Base-by-base conservation (phyloP, 2,113 vertebrate species). In the Cariama cristata region DNA sequence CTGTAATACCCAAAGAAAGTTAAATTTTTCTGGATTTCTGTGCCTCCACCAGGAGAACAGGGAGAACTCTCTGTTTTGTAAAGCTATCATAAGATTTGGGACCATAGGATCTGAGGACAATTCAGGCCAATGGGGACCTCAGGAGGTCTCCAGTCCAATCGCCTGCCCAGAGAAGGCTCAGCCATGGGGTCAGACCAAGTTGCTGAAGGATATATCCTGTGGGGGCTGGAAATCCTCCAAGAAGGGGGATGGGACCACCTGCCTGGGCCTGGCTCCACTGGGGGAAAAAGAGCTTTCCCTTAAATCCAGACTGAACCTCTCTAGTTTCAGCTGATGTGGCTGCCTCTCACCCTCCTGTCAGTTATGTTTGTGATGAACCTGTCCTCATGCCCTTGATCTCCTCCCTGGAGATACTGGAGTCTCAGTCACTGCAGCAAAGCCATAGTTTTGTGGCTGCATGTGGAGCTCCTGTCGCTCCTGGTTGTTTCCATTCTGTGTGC, bases 271-370 rank as follows among this genome's bases (percentile, higher is more conserved):
- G 11, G 8, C 5, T 5, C 9, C 32, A 21, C 17, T 47, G 30
- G 11, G 2, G 18, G 16, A 14, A 49, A 42, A 79, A 27, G 10
- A 38, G 1, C 18, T 67, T 77, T 79, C n/a, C 14, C 18, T 63
- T 27, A 52, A 56, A 56, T 56, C 21, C 17, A 45, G 8, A 9
- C 27, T 56, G 53, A 58, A 28, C 9, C 20, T 56, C 40, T 50
- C 16, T 14, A 10, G 4, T 73, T 83, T 62, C 67, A 52, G 42
- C 7, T 45, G n/a, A 38, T 15, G 22, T 0, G 0, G 12, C 26
- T 79, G 24, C 28, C 12, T 62, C 9, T 84, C 35, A 38, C 10
- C 5, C 9, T 49, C 13, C 47, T 44, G 15, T 33, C n/a, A 33
- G 28, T 14, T 7, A 42, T 8, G 7, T 22, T 9, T 66, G 44